Percentiles rank a stretch among this genome's conserved stretches.
Evolutionary conservation across 2,113 vertebrate genomes (phyloP).

Genomic region (Brienomyrus brachyistius): DNA sequence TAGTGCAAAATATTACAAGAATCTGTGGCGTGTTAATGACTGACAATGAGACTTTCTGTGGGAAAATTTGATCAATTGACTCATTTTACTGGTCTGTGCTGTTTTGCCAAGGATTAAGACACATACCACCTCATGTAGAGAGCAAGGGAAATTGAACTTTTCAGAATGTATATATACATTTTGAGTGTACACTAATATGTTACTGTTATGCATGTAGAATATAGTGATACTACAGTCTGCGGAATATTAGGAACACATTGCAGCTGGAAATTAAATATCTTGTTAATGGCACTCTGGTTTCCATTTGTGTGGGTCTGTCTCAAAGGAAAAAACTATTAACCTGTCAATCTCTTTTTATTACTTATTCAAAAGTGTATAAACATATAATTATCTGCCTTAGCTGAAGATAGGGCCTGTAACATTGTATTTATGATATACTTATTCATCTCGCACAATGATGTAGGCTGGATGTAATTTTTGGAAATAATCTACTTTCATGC

Average conservation of each 20-base stretch:
- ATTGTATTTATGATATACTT: background rate
- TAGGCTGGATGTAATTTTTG: background rate
- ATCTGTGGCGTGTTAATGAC: background rate
- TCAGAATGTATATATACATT: background rate
- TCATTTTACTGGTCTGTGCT: background rate
- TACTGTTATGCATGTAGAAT: background rate
- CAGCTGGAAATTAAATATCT: background rate
- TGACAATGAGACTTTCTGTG: background rate
- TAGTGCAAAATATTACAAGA: background rate
- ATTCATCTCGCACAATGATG: background rate
- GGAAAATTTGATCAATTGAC: conserved; percentile 10
- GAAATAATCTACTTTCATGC: background rate
- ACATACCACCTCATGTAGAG: background rate
- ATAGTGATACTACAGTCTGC: background rate
- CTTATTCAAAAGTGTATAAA: background rate
- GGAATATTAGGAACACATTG: background rate
- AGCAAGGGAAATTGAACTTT: background rate
- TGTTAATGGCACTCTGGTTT: background rate
- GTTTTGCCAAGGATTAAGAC: background rate
- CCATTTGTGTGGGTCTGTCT: background rate
- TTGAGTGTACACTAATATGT: background rate
- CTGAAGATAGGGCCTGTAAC: background rate
- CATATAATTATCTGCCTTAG: background rate
- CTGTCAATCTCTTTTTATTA: background rate
- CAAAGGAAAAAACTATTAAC: background rate